A percentile compares a stretch with the other conserved stretches of the same genome.
Conservation (phyloP, 2,888 invertebrate species). For the Perdita meconis region DNA sequence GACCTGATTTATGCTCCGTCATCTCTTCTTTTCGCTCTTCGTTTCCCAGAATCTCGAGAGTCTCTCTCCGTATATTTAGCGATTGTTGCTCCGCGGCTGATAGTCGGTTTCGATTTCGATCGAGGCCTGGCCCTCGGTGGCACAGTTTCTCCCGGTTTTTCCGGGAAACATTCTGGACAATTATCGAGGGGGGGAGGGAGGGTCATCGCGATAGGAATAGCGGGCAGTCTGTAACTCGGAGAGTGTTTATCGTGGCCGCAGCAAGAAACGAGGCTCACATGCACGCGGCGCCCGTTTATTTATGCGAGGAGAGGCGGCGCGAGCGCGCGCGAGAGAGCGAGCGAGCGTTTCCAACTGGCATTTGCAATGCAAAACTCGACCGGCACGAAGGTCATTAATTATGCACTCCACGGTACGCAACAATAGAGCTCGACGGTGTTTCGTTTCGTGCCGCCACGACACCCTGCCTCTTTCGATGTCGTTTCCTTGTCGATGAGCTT, state of each 20-base stretch:
- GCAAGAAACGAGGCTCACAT: conserved; percentile 22
- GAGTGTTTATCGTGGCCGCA: conserved; percentile 46
- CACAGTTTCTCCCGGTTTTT: background rate
- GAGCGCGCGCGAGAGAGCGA: conserved; percentile 33
- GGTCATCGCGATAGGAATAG: background rate
- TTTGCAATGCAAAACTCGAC: conserved; percentile 78
- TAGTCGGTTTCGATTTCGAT: background rate
- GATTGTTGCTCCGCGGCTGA: background rate
- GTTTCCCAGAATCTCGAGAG: conserved; percentile 1
- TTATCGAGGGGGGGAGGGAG: background rate
- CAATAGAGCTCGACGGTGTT: conserved; percentile 69
- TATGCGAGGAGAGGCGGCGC: conserved; percentile 35
- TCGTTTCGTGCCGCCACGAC: conserved; percentile 53
- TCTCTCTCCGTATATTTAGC: background rate
- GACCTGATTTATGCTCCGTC: conserved; percentile 19
- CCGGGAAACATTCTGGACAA: background rate
- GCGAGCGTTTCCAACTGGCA: conserved; percentile 63
- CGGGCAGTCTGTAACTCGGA: conserved; percentile 20
- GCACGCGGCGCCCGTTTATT: conserved; percentile 39
- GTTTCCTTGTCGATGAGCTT: conserved; percentile 44
- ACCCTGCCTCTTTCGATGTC: conserved; percentile 24
- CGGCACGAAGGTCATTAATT: conserved; percentile 76
- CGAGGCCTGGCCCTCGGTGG: background rate
- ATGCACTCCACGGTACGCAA: conserved; percentile 76
- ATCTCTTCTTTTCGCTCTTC: background rate